Evolutionary conservation across 2,113 vertebrate genomes (phyloP).

Genomic region (Arenaria interpres): DNA sequence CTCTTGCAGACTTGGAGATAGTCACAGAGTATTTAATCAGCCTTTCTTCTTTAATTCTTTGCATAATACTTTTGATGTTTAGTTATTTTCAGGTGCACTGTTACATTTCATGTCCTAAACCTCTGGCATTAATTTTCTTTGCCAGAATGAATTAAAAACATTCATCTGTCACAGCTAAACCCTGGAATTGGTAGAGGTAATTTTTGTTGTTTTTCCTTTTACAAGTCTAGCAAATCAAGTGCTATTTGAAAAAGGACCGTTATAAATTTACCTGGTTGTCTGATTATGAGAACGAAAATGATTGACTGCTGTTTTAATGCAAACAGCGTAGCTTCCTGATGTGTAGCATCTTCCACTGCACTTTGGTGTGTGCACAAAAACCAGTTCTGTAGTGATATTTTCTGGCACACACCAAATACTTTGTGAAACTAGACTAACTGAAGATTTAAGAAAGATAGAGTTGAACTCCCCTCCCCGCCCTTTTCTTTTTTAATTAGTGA

Average conservation of each 20-base stretch:
- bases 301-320: not conserved
- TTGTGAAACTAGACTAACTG: not conserved
- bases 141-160: not conserved
- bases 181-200: not conserved
- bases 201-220: not conserved
- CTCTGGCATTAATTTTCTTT: not conserved
- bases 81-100: not conserved
- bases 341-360: not conserved
- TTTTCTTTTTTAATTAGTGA: not conserved
- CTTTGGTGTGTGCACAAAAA: not conserved
- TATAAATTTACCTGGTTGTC: not conserved
- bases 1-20: not conserved
- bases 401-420: not conserved
- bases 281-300: not conserved
- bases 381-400: not conserved
- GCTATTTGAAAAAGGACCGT: not conserved
- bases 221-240: not conserved
- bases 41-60: constrained; percentile 7
- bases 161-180: not conserved
- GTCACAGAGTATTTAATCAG: not conserved
- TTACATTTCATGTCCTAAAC: not conserved
- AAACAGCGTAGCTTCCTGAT: not conserved
- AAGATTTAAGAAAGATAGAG: not conserved
- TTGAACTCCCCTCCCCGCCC: not conserved
- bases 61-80: not conserved